Evolutionary conservation across 37 sponge, comb jelly and placozoan genomes (phyloP), one percentile per base, ranked within the genome.

Genomic region (Agelas oroides): DNA sequence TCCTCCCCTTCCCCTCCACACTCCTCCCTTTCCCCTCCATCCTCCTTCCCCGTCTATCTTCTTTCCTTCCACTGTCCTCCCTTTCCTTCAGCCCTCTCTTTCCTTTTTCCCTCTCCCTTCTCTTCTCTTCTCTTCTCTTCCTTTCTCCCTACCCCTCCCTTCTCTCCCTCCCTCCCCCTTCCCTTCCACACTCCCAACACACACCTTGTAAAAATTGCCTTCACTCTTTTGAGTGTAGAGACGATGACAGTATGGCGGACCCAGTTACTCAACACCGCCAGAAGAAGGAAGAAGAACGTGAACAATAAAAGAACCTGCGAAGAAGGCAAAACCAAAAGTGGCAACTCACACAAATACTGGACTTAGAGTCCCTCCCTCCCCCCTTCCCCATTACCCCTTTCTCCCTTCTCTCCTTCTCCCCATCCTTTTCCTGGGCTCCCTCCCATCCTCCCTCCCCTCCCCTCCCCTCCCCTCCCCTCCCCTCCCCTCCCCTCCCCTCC

Each of bases 241-340:
- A 21, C 11, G 19, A 66, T 41, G 52, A 66, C 65, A 0, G 84
- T 76, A 34, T 86, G 66, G 21, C 87, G 39, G 19, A 79, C 54
- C 75, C 80, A 84, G 79, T 89, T 88, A 39, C 63, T 71, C 0
- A 93, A 38, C 3, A 56, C 46, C 54, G 89, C 89, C 24, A 84
- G 70, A 0, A 75, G 0, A 18, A 93, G 70, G 54, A 46, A 88
- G 73, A 88, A 67, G 28, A 75, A 0, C 0, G 89, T 93, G 77
- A 93, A 85, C 0, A 23, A 1, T 32, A 93, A 21, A 21, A 93
- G 66, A 30, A 93, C 70, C 93, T 93, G 80, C 0, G 69, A 28
- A 5, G 19, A 16, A 32, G 74, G 0, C 3, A 46, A 46, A 46
- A 46, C 46, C 46, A 46, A n/a, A n/a, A n/a, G n/a, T n/a, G n/a